Evolutionary conservation across 2,113 vertebrate species (phyloP).

Genomic region (Cephalopholis sonnerati): DNA sequence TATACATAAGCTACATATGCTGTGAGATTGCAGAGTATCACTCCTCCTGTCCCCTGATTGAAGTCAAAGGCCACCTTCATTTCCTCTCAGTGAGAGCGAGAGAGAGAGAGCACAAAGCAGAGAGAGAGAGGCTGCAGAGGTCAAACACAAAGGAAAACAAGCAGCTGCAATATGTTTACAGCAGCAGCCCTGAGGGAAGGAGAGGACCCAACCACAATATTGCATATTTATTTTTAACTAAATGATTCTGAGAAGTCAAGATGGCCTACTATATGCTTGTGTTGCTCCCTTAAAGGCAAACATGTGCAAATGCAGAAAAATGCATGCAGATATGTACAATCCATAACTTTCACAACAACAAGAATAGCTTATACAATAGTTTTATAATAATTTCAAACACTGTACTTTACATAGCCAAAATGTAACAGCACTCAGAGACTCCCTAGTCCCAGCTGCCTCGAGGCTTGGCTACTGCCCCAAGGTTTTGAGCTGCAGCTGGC

Average conservation of each 20-base stretch:
- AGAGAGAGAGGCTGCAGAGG: constrained; percentile 44
- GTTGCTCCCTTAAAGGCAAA: constrained; percentile 12
- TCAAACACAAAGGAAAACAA: constrained; percentile 74
- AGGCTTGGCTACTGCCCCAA: constrained; percentile 17
- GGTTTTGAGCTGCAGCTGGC: constrained; percentile 43
- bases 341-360: background rate
- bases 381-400: constrained; percentile 20
- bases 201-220: constrained; percentile 51
- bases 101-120: background rate
- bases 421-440: constrained; percentile 25
- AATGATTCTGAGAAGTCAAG: constrained; percentile 39
- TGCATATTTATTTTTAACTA: constrained; percentile 66
- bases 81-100: constrained; percentile 18
- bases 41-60: constrained; percentile 24
- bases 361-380: background rate
- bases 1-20: constrained; percentile 32
- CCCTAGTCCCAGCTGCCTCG: constrained; percentile 6
- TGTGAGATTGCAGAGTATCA: constrained; percentile 47
- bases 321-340: background rate
- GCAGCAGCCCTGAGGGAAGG: constrained; percentile 58
- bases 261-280: background rate
- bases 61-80: constrained; percentile 53
- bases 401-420: constrained; percentile 12
- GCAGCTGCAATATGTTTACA: constrained; percentile 75
- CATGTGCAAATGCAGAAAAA: background rate